Conservation (phyloP, 1,140 invertebrate species). For the Aphelinus atriplicis region DNA sequence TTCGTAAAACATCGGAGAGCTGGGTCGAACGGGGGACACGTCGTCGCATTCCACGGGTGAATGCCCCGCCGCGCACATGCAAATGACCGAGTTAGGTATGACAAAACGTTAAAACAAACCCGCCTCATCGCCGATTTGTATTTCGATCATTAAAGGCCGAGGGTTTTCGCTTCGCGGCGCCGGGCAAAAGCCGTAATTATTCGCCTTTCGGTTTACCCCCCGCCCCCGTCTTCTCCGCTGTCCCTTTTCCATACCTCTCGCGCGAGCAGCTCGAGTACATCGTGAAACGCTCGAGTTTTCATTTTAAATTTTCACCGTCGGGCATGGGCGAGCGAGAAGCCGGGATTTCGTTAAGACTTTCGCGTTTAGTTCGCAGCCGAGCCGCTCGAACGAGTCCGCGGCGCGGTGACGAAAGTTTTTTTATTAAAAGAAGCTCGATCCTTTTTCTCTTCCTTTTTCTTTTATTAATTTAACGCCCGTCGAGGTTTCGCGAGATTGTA, state of each 20-base stretch:
- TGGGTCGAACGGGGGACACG: neutral
- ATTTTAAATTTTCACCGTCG: conserved; percentile 21
- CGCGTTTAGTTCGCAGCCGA: too few species aligned
- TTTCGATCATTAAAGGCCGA: conserved; percentile 6
- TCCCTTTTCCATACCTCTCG: conserved; percentile 1
- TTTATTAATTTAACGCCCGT: too few species aligned
- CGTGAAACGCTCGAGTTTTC: conserved; percentile 25
- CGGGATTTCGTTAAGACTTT: conserved; percentile 19
- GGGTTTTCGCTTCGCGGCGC: neutral
- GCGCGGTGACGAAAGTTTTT: conserved; percentile 29
- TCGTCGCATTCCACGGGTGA: conserved; percentile 1
- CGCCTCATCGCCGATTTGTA: neutral
- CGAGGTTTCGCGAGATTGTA: too few species aligned
- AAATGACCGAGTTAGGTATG: neutral
- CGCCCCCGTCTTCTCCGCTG: neutral
- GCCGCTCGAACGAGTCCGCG: too few species aligned
- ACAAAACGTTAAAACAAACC: conserved; percentile 3
- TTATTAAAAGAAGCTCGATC: conserved; percentile 17
- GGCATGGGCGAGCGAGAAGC: neutral
- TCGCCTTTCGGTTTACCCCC: neutral
- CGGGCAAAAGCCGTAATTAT: conserved; percentile 14
- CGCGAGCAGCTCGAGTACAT: conserved; percentile 21
- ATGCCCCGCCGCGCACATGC: neutral
- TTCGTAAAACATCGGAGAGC: neutral
- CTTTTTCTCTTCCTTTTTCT: neutral